A percentile compares a stretch with the other conserved stretches of the same genome.
Conservation (phyloP, 1,140 invertebrate genomes). For the Nylanderia fulva region DNA sequence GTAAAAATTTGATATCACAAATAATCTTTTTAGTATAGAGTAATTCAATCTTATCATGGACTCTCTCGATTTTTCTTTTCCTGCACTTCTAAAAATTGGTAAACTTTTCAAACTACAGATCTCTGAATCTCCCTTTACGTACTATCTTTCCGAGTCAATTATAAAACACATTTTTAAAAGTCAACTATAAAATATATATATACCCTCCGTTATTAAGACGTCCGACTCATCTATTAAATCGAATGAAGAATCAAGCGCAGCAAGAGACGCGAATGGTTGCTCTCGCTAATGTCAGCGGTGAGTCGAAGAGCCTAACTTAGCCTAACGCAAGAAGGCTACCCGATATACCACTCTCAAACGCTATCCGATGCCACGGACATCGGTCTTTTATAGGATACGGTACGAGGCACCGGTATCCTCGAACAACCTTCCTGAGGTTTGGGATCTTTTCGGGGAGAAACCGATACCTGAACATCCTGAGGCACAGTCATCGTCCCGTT, state of each 20-base stretch:
- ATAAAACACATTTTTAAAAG: not conserved
- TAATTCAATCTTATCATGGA: constrained; percentile 1
- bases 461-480: constrained; percentile 78
- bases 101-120: not conserved
- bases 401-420: constrained; percentile 83
- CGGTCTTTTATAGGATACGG: constrained; percentile 81
- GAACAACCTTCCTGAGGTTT: constrained; percentile 83
- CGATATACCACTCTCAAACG: constrained; percentile 73
- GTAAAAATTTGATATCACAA: not conserved
- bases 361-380: constrained; percentile 83
- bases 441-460: constrained; percentile 84
- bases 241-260: constrained; percentile 34
- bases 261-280: constrained; percentile 9
- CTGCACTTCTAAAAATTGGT: not conserved
- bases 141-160: not conserved
- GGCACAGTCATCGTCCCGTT: constrained; percentile 87
- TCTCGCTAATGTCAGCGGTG: constrained; percentile 62
- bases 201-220: not conserved
- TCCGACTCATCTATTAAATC: constrained; percentile 35
- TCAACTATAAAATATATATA: not conserved
- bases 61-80: not conserved
- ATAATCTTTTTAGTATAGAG: not conserved
- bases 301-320: constrained; percentile 40
- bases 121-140: not conserved
- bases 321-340: constrained; percentile 34